These are phyloP conservation scores for Rhinophrynus dorsalis DNA, from an alignment of 2,797 vertebrate genomes.

Conservation along the genomic window DNA sequence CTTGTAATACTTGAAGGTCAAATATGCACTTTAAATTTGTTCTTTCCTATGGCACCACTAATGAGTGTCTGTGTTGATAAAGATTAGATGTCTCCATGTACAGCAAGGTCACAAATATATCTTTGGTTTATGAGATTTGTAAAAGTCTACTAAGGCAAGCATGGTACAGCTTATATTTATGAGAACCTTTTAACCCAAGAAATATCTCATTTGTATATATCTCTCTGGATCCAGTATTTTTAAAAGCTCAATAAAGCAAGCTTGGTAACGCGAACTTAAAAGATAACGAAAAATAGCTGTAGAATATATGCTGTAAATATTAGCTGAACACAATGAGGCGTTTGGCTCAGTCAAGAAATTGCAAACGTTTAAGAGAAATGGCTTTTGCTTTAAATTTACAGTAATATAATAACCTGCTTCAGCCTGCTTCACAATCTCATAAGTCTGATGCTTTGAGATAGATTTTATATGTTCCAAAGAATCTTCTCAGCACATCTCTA, in stretches of 20 bases:
- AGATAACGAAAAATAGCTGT: conserved; percentile 54
- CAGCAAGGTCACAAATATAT: conserved; percentile 54
- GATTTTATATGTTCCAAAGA: conserved; percentile 58
- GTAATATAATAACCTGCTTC: conserved; percentile 51
- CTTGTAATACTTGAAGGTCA: conserved; percentile 29
- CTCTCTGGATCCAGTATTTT: conserved; percentile 51
- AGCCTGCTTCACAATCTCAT: conserved; percentile 46
- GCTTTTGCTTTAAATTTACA: conserved; percentile 60
- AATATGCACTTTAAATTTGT: conserved; percentile 47
- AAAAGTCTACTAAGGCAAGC: conserved; percentile 51
- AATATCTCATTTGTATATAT: conserved; percentile 58
- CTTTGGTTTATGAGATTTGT: conserved; percentile 54
- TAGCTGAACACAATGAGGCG: conserved; percentile 53
- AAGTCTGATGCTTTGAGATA: conserved; percentile 57
- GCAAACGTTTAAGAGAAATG: conserved; percentile 63
- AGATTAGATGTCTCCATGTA: conserved; percentile 35
- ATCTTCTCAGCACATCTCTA: conserved; percentile 50
- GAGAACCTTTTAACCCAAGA: conserved; percentile 53
- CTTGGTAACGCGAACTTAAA: conserved; percentile 46
- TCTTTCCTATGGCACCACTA: conserved; percentile 51
- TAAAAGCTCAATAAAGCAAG: conserved; percentile 51
- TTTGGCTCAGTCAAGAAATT: conserved; percentile 62
- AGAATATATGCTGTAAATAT: conserved; percentile 58
- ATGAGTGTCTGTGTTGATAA: conserved; percentile 46
- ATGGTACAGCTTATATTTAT: conserved; percentile 54